Percentiles rank a stretch among this genome's conserved stretches.
Evolutionary conservation across 2,113 vertebrate genomes (phyloP).

Genomic region (Plotosus lineatus): DNA sequence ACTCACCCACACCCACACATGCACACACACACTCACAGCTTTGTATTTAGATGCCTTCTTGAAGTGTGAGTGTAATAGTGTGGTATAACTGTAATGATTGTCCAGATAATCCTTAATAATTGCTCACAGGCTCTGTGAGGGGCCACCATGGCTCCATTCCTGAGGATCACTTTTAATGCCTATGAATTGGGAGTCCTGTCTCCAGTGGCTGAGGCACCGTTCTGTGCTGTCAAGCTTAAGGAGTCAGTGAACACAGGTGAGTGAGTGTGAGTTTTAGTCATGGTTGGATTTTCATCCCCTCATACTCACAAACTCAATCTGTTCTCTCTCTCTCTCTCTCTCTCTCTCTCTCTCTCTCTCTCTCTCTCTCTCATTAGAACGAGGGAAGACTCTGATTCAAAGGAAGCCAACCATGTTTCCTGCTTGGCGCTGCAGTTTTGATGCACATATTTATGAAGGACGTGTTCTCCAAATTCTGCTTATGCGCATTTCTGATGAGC

Average conservation of each 20-base stretch:
- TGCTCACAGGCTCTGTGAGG: slow-evolving; percentile 55
- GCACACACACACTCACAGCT: too few relatives aligned
- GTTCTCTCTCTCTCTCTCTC: too few relatives aligned
- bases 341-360: too few relatives aligned
- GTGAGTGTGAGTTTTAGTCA: too few relatives aligned
- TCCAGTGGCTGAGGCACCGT: slow-evolving; percentile 52
- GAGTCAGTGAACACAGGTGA: slow-evolving; percentile 90
- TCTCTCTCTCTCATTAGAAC: slow-evolving; percentile 71
- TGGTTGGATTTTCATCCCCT: too few relatives aligned
- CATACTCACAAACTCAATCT: too few relatives aligned
- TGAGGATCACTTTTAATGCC: slow-evolving; percentile 90
- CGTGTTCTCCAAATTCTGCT: slow-evolving; percentile 91
- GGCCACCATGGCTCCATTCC: slow-evolving; percentile 87
- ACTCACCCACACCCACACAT: too few relatives aligned
- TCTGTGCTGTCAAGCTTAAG: slow-evolving; percentile 94
- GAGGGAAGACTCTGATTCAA: slow-evolving; percentile 93
- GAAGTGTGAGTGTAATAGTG: neutral
- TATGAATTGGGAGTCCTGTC: slow-evolving; percentile 85
- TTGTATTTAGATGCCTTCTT: too few relatives aligned
- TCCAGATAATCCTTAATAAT: neutral
- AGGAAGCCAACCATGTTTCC: slow-evolving; percentile 96
- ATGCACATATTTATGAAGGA: slow-evolving; percentile 93
- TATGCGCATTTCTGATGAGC: slow-evolving; percentile 86
- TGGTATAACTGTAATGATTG: neutral
- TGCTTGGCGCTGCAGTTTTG: slow-evolving; percentile 87